Evolutionary conservation across 2,888 invertebrate species (phyloP), one percentile per base, ranked within the genome.

Genomic region (Sturmia bella): DNA sequence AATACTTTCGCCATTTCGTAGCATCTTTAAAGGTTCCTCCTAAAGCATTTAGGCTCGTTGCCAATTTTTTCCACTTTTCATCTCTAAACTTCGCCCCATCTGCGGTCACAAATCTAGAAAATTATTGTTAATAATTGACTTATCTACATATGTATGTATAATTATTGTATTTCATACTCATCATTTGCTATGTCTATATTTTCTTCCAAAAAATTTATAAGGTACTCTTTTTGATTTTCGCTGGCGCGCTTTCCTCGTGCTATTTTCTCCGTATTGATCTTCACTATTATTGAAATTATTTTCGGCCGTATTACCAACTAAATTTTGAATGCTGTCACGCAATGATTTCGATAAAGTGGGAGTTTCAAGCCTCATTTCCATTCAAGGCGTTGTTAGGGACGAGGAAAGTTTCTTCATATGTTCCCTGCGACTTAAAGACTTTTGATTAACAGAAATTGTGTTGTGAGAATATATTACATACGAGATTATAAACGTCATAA

Each of bases 321-420:
- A 41, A 41, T 41, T 56, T 57, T 57, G 57, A 37, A 37, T 57
- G 27, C 37, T 39, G 19, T n/a, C 17, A 17, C 7, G 56, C 39
- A 57, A 57, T n/a, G 39, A 17, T 37, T 57, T 57, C 11, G 54
- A 54, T n/a, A 54, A 54, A 54, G 57, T 39, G 27, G 56, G 37
- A 56, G 15, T 32, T 56, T 56, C 56, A 15, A 41, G 39, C 19
- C 39, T 39, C 7, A 12, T 57, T 15, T 57, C 11, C 57, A 41
- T 57, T 21, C 19, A 39, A 39, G 21, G 41, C 2, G 57, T 57
- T 41, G 19, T 57, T 19, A 57, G 17, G 2, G 21, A 39, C 39
- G 19, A n/a, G 0, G 19, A 41, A 57, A 41, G 41, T 57, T 57
- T 13, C 19, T 41, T 57, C 41, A 57, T 41, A 13, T 41, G 41